Evolutionary conservation across 64 coral and sea anemone species (phyloP), one percentile per base, ranked within the genome.

Genomic region (Anthopleura sola): DNA sequence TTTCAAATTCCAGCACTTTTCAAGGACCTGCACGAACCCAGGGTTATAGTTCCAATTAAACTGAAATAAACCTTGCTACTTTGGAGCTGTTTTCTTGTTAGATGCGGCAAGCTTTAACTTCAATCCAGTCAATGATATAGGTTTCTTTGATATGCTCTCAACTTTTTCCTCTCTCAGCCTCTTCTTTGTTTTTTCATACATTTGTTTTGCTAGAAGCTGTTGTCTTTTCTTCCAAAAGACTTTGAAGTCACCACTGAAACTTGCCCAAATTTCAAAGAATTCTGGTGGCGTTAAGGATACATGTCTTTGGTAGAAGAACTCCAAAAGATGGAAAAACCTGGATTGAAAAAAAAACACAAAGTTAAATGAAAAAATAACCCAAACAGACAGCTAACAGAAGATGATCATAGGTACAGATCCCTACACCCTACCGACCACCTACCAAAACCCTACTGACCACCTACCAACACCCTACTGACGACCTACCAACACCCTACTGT

Each of bases 191-290:
- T 92, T 88, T 86, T 96, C 94, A 79, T 92, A 96, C 75, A 92
- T 86, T 31, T 87, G 76, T 85, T 96, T 96, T 57, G 90, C 86
- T 84, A 96, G 88, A 9, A 83, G 68, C 58, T 96, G 94, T 57
- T 96, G 94, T 84, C 91, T 89, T 78, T 92, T 96, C 56, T 86
- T 96, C 94, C 94, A 96, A 28, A 90, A 86, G 31, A 84, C 75
- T 81, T 92, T 81, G 54, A 96, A 96, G 50, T 96, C 94, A 79
- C 84, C 68, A 62, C 78, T 86, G 84, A 96, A 96, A 33, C 54
- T 89, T 44, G 80, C 47, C 94, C 94, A 96, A 9, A 90, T 49
- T 32, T 96, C 94, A 83, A 96, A 92, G 78, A 96, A 96, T 32
- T 96, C 94, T 90, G 92, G 94, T 49, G 94, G 84, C 66, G 94